Evolutionary conservation across 2,113 vertebrate species (phyloP).

Genomic region (Dolichallabes microphthalmus): DNA sequence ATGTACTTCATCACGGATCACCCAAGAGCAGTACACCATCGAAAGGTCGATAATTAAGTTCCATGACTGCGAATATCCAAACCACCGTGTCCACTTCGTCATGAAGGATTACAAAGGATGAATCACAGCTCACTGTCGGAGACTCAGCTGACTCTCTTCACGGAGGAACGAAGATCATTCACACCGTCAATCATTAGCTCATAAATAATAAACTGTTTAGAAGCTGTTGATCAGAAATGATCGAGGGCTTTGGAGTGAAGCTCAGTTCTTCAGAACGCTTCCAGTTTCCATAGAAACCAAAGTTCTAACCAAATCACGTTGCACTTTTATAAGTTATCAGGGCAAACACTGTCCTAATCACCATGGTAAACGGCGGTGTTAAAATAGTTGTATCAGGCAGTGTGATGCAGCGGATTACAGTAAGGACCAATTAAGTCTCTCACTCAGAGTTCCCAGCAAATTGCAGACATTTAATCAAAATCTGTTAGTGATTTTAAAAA

Average conservation of each 20-base stretch:
- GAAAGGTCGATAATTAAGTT: conserved; percentile 28
- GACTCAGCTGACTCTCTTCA: background rate
- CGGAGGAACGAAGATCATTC: background rate
- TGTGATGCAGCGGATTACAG: background rate
- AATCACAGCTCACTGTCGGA: conserved; percentile 2
- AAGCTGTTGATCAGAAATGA: conserved; percentile 18
- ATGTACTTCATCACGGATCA: background rate
- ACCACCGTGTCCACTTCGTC: conserved; percentile 1
- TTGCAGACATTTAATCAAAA: background rate
- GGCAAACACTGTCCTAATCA: background rate
- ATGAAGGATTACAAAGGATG: conserved; percentile 16
- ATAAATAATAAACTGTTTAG: conserved; percentile 21
- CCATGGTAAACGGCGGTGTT: conserved; percentile 12
- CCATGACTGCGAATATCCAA: conserved; percentile 19
- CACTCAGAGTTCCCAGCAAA: background rate
- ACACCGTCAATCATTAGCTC: background rate
- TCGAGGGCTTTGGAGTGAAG: background rate
- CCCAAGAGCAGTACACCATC: background rate
- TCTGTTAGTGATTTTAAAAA: background rate
- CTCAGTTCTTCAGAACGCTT: conserved; percentile 37
- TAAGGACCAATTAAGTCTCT: background rate
- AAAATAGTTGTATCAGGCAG: conserved; percentile 20
- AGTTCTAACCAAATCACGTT: conserved; percentile 19
- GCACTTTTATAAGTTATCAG: conserved; percentile 16
- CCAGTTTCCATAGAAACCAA: conserved; percentile 56